Base-by-base conservation (phyloP, 2,113 vertebrate genomes). In the Harpagus bidentatus region DNA sequence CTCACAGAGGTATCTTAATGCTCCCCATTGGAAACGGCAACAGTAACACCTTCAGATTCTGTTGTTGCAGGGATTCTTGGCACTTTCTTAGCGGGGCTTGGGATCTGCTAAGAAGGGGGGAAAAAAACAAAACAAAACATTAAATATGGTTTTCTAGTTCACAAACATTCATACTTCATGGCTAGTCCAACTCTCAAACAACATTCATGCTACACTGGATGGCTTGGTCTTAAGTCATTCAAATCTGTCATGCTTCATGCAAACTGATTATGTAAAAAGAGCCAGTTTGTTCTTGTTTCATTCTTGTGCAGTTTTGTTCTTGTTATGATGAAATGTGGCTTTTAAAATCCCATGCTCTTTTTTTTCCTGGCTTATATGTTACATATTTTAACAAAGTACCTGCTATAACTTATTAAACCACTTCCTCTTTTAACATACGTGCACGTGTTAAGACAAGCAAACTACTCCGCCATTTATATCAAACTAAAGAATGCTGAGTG, bases 11-110 rank as follows among this genome's bases (percentile, higher is more conserved):
- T 82, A 92, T 82, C 52, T 97, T 69, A 98, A 78, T 97, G 98
- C 34, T 98, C 97, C 91, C 98, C 99, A 17, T 99, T 99, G 90
- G 97, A 98, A 82, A 99, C 63, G 88, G 97, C 98, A 82, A 99
- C 80, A 81, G 97, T 93, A 59, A 98, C 96, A 19, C 96, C 87
- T 71, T 98, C 98, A 0, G 98, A 70, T 42, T 97, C 97, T 36
- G 97, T 88, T 16, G 96, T 94, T 26, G 97, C 96, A 23, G 99
- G 99, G 77, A 99, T 99, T 86, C 99, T 98, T 86, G 99, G 98
- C 98, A 99, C 98, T 97, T 99, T 99, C 98, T 99, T 99, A 63
- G 98, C 98, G 42, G 99, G 99, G 95, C 99, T 99, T 74, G 99
- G 99, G 91, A 99, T 98, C 79, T 98, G 98, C 99, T 99, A 95